Evolutionary conservation across 2,888 invertebrate genomes (phyloP).

Genomic region (Synergus japonicus): DNA sequence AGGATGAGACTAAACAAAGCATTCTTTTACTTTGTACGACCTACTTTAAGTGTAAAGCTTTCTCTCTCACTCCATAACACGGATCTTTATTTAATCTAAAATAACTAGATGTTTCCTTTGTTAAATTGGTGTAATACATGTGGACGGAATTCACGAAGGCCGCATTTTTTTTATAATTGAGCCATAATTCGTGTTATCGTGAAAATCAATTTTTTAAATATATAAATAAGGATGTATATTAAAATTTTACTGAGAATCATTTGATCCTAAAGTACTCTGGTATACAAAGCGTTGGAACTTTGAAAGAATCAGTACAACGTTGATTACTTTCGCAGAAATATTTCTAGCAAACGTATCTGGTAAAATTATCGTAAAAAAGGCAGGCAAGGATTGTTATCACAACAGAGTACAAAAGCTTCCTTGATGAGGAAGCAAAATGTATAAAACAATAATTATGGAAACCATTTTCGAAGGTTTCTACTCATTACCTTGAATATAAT

Average conservation of each 20-base stretch:
- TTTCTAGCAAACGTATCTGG: constrained; percentile 9
- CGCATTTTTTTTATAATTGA: constrained; percentile 8
- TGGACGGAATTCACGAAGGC: constrained; percentile 44
- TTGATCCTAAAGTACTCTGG: constrained; percentile 2
- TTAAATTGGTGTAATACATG: constrained; percentile 11
- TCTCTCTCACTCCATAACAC: constrained; percentile 59
- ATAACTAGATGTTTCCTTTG: constrained; percentile 41
- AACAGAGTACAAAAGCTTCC: background rate
- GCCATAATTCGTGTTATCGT: background rate
- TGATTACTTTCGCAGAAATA: constrained; percentile 38
- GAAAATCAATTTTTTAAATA: constrained; percentile 44
- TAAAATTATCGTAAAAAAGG: constrained; percentile 19
- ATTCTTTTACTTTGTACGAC: constrained; percentile 61
- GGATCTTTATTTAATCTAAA: constrained; percentile 58
- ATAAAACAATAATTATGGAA: constrained; percentile 1
- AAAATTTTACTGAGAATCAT: constrained; percentile 40
- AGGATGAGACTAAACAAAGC: constrained; percentile 74
- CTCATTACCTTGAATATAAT: background rate
- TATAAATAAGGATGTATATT: constrained; percentile 53
- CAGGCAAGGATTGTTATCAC: constrained; percentile 4
- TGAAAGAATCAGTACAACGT: constrained; percentile 13
- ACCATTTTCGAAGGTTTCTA: constrained; percentile 14
- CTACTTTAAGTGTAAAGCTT: constrained; percentile 52
- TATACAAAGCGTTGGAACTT: constrained; percentile 14
- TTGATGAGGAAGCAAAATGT: background rate